Percentiles rank a stretch among this genome's conserved stretches.
Evolutionary conservation across 1,140 invertebrate genomes (phyloP).

Genomic region (Drosophila neocordata): DNA sequence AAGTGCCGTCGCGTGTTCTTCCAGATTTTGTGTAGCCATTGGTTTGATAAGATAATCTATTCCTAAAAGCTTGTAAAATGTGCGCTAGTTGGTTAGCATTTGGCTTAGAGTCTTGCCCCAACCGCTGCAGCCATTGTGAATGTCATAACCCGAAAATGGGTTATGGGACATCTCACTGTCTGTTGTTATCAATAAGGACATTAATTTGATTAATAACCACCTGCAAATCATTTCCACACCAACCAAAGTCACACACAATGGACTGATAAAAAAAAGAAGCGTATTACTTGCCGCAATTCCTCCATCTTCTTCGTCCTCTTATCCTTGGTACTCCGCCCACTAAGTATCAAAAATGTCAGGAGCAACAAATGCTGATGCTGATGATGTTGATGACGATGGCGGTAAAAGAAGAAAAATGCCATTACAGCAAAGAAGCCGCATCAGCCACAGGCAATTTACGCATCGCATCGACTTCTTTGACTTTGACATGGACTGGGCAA

Average conservation of each 20-base stretch:
- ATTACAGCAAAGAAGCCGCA: conserved; percentile 71
- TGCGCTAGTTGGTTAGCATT: conserved; percentile 48
- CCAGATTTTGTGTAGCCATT: conserved; percentile 34
- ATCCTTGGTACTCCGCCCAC: conserved; percentile 27
- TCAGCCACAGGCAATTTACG: conserved; percentile 72
- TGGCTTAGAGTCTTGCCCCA: conserved; percentile 4
- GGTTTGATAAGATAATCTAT: conserved; percentile 73
- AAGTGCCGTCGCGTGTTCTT: conserved; percentile 65
- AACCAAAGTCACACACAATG: conserved; percentile 54
- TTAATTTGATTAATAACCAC: conserved; percentile 82
- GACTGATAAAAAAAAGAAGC: conserved; percentile 58
- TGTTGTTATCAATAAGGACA: conserved; percentile 78
- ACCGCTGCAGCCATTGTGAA: conserved; percentile 21
- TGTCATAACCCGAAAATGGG: conserved; percentile 2
- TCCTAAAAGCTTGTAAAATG: conserved; percentile 72
- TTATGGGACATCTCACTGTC: conserved; percentile 53
- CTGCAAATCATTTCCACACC: conserved; percentile 81
- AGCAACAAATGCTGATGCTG: conserved; percentile 80
- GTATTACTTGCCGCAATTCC: conserved; percentile 17
- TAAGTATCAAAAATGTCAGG: conserved; percentile 77
- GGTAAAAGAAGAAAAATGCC: conserved; percentile 69
- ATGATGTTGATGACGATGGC: conserved; percentile 32
- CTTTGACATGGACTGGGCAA: conserved; percentile 57
- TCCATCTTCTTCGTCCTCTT: neutral
- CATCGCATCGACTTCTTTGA: conserved; percentile 50